A percentile compares a stretch with the other conserved stretches of the same genome.
Conservation (phyloP, 2,797 vertebrate species). For the Calcarius lapponicus region DNA sequence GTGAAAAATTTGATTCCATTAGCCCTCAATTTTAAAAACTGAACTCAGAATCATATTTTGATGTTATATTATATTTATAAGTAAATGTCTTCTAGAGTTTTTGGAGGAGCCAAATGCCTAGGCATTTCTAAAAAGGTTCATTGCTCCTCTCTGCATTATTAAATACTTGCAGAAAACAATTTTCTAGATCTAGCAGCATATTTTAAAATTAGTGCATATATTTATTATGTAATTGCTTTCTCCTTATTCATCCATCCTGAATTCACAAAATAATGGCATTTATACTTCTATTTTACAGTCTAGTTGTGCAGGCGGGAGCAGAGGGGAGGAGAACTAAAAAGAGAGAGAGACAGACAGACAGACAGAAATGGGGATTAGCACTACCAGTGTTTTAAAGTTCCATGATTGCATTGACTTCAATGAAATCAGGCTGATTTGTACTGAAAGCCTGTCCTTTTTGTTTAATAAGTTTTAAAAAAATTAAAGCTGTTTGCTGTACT, state of each 20-base stretch:
- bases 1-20: background rate
- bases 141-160: background rate
- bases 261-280: background rate
- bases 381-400: background rate
- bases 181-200: background rate
- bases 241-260: background rate
- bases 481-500: background rate
- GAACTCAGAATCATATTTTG: background rate
- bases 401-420: background rate
- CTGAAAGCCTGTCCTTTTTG: background rate
- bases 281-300: background rate
- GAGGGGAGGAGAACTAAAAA: accelerated
- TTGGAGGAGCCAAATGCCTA: background rate
- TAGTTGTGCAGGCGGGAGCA: accelerated
- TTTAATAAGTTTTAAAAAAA: background rate
- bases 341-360: background rate
- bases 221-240: background rate
- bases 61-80: background rate
- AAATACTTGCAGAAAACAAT: background rate
- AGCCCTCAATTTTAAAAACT: background rate
- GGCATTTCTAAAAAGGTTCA: background rate
- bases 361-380: background rate
- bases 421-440: background rate
- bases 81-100: background rate
- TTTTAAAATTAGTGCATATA: background rate